Conservation (phyloP, 2,888 invertebrate species). For the Folsomia manolachei region DNA sequence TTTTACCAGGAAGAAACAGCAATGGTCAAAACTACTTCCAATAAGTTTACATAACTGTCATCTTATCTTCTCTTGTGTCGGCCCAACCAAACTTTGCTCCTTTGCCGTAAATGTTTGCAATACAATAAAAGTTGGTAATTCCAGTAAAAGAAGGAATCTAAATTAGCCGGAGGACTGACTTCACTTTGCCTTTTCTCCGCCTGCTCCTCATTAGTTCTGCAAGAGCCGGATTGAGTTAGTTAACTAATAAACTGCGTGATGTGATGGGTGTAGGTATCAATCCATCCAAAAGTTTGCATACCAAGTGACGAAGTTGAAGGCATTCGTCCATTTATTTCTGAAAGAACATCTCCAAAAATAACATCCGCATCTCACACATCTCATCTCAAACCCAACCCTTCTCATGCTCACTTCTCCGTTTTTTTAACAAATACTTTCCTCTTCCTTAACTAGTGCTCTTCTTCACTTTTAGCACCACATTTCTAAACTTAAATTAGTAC, state of each 20-base stretch:
- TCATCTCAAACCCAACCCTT: not conserved
- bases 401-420: not conserved
- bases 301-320: not conserved
- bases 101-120: too few species aligned
- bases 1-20: not conserved
- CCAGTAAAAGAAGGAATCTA: not conserved
- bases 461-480: slow-evolving; percentile 13
- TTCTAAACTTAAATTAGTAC: too few species aligned
- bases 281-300: not conserved
- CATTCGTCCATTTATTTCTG: slow-evolving; percentile 19
- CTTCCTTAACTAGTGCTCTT: not conserved
- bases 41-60: not conserved
- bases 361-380: slow-evolving; percentile 28
- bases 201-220: not conserved
- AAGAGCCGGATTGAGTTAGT: not conserved
- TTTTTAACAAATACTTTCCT: not conserved
- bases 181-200: not conserved
- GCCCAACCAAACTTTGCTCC: too few species aligned
- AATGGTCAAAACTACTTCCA: not conserved
- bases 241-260: not conserved
- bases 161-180: not conserved
- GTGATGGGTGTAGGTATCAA: not conserved
- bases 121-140: not conserved
- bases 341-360: slow-evolving; percentile 31
- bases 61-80: not conserved